A percentile compares a stretch with the other conserved stretches of the same genome.
Conservation (phyloP, 1,140 invertebrate species). For the Tetranychus cinnabarinus region DNA sequence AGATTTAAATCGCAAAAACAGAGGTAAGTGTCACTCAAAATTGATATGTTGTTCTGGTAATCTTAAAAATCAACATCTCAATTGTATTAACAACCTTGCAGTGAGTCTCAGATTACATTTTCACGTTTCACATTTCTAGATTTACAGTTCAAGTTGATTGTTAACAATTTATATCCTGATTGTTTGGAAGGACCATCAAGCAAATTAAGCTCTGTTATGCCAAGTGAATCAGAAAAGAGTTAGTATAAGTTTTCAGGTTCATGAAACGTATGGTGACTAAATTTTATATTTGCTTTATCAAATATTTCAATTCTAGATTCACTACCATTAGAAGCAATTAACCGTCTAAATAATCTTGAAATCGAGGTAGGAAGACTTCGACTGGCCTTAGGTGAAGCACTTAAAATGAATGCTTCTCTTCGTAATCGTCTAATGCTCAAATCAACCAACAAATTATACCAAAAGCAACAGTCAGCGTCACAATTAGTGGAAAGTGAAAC, state of each 20-base stretch:
- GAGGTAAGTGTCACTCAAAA: conserved; percentile 1
- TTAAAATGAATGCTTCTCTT: conserved; percentile 10
- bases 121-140: not conserved
- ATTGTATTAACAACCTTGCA: too few species aligned
- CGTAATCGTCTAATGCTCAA: conserved; percentile 2
- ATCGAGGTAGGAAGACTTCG: conserved; percentile 11
- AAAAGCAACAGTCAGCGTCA: not conserved
- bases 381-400: conserved; percentile 8
- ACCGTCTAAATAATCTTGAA: conserved; percentile 10
- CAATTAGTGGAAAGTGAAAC: not conserved
- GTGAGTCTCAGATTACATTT: not conserved
- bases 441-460: not conserved
- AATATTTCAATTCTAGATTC: not conserved
- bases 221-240: not conserved
- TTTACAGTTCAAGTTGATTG: not conserved
- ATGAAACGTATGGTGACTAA: too few species aligned
- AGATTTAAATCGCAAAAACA: conserved; percentile 10
- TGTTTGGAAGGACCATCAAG: not conserved
- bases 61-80: too few species aligned
- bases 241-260: too few species aligned
- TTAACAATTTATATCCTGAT: not conserved
- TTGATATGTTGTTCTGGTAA: not conserved
- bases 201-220: not conserved
- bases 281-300: too few species aligned
- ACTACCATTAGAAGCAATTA: not conserved